Evolutionary conservation across 2,113 vertebrate species (phyloP), one percentile per base, ranked within the genome.

Genomic region (Pantherophis guttatus): DNA sequence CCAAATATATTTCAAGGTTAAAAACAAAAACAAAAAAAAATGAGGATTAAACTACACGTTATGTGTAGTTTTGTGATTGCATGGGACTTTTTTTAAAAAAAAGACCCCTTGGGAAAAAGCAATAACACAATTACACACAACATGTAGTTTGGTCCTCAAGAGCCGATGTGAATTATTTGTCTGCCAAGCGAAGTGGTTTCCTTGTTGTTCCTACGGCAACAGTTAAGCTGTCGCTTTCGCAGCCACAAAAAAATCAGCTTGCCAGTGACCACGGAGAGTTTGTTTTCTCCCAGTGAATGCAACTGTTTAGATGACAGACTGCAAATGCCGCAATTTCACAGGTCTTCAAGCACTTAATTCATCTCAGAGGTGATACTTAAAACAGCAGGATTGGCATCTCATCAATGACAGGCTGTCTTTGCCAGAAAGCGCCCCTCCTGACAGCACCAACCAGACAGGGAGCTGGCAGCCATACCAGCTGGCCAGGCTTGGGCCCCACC

Each of bases 331-430:
- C 90, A 91, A 19, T 94, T 95, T 91, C 95, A 87, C 86, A 33
- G 91, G 62, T 54, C 94, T 94, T 19, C 87, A 94, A 96, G 70
- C 4, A 5, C 54, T 94, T 92, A 54, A 89, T 92, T 95, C 93
- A 93, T 85, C 96, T 93, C 17, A 0, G 89, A 94, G 86, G 91
- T 59, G 91, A 95, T 10, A 13, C 3, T 0, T 54, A 91, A 85
- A 88, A 91, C 0, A 19, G 53, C 0, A 0, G 58, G 54, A 90
- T 48, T 90, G 93, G 86, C 59, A 52, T 44, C 93, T 15, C 58
- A 90, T 91, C 2, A 33, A 0, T 90, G 75, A 93, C 88, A 0
- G 24, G 50, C 87, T 8, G 24, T 15, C 88, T 87, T 89, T 91
- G 93, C 93, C 91, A 58, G 0, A n/a, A 91, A 90, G 33, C 93